A percentile compares a stretch with the other conserved stretches of the same genome.
Conservation (phyloP, 2,797 vertebrate genomes). For the Bovichtus variegatus region DNA sequence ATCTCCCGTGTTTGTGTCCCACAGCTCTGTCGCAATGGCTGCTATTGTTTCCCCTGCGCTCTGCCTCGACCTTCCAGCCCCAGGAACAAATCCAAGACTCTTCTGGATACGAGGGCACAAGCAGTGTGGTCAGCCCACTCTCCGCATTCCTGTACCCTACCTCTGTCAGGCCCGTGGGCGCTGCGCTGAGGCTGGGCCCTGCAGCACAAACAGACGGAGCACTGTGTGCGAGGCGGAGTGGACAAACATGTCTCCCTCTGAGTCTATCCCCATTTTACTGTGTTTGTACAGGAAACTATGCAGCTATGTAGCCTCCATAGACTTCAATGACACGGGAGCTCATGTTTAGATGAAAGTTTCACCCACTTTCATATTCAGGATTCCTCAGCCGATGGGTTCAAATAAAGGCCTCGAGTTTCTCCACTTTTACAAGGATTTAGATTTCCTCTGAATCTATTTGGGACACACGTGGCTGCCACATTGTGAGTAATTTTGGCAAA, state of each 20-base stretch:
- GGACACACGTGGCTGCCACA: background rate
- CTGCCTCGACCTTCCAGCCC: conserved; percentile 58
- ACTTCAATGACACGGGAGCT: conserved; percentile 12
- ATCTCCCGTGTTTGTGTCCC: conserved; percentile 84
- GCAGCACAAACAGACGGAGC: conserved; percentile 65
- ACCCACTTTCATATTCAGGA: conserved; percentile 38
- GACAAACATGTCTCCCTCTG: conserved; percentile 65
- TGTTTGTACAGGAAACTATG: conserved; percentile 67
- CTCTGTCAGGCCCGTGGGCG: conserved; percentile 75
- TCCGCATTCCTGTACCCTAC: conserved; percentile 78
- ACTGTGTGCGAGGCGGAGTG: conserved; percentile 64
- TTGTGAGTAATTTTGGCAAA: no score
- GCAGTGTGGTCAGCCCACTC: conserved; percentile 77
- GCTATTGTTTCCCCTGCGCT: conserved; percentile 77
- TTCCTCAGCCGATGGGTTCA: conserved; percentile 33
- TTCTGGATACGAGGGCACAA: conserved; percentile 72
- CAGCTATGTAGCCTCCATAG: conserved; percentile 48
- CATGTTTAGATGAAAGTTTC: conserved; percentile 10
- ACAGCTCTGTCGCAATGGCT: conserved; percentile 77
- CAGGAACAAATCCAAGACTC: conserved; percentile 81
- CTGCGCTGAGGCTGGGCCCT: conserved; percentile 55
- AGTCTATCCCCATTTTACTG: conserved; percentile 19
- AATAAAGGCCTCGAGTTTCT: background rate
- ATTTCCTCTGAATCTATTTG: conserved; percentile 23
- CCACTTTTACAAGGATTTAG: background rate